phyloP scores from a whole-genome alignment of 2,888 invertebrate species.

The Fissipunctia ypsillon region DNA sequence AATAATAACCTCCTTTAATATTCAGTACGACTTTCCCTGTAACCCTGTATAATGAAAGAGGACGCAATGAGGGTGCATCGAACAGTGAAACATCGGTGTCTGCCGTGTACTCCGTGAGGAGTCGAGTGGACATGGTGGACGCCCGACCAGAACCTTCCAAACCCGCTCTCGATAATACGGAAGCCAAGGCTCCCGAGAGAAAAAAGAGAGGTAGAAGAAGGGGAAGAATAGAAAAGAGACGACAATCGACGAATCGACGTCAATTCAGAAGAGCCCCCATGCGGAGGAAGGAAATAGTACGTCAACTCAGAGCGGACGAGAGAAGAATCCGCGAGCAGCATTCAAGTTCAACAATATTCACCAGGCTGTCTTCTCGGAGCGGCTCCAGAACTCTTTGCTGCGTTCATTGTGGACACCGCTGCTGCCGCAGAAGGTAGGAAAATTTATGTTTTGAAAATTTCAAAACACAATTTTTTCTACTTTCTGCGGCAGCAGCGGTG shows the following conservation, averaged over 20 bases:
- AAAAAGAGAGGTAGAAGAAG: constrained; percentile 58
- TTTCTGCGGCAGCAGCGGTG: no score
- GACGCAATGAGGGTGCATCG: constrained; percentile 59
- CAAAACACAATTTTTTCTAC: no score
- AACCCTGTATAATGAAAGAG: constrained; percentile 61
- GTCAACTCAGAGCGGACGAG: constrained; percentile 32
- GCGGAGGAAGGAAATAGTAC: constrained; percentile 63
- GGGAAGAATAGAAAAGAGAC: constrained; percentile 74
- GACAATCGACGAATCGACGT: constrained; percentile 59
- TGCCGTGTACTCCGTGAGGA: constrained; percentile 68
- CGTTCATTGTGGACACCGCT: constrained; percentile 78
- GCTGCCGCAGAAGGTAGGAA: constrained; percentile 81
- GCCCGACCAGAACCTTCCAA: constrained; percentile 60
- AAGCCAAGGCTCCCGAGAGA: constrained; percentile 58
- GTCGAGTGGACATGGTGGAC: constrained; percentile 66
- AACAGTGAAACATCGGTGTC: constrained; percentile 68
- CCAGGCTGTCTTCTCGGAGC: constrained; percentile 69
- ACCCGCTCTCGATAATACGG: constrained; percentile 55
- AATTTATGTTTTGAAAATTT: constrained; percentile 59
- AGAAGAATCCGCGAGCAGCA: constrained; percentile 60
- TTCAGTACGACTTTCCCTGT: no score
- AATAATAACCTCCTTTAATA: no score
- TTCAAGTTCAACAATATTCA: constrained; percentile 74
- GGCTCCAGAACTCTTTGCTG: constrained; percentile 66
- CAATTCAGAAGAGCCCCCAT: constrained; percentile 55